phyloP scores from a whole-genome alignment of 2,797 vertebrate genomes.

The Sparus aurata region DNA sequence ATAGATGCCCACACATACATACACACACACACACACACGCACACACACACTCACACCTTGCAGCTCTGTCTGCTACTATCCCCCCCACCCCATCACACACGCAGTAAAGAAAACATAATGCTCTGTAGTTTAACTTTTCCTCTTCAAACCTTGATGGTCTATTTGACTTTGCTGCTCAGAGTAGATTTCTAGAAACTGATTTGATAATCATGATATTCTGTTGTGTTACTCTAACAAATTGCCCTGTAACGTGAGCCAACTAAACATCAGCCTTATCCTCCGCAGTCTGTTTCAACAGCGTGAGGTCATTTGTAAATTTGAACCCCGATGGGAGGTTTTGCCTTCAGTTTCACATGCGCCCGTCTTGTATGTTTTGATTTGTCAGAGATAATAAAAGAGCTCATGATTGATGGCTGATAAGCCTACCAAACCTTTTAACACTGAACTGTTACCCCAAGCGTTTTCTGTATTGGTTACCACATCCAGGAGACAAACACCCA shows the following conservation, averaged over 20 bases:
- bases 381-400: slow-evolving; percentile 47
- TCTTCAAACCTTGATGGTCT: slow-evolving; percentile 76
- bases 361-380: slow-evolving; percentile 48
- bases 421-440: slow-evolving; percentile 24
- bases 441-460: neutral
- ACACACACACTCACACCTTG: neutral
- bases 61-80: neutral
- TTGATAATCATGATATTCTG: slow-evolving; percentile 61
- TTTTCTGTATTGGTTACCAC: slow-evolving; percentile 7
- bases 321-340: slow-evolving; percentile 56
- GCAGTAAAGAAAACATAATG: slow-evolving; percentile 17
- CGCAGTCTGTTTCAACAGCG: slow-evolving; percentile 29
- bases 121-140: slow-evolving; percentile 48
- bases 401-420: slow-evolving; percentile 43
- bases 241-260: slow-evolving; percentile 51
- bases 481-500: neutral
- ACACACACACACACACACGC: neutral
- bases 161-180: slow-evolving; percentile 72
- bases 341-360: slow-evolving; percentile 30
- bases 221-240: slow-evolving; percentile 50
- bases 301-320: slow-evolving; percentile 67
- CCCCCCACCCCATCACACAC: slow-evolving; percentile 8
- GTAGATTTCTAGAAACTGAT: slow-evolving; percentile 60
- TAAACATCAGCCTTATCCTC: slow-evolving; percentile 42
- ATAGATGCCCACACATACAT: neutral